Conservation (phyloP, 2,888 invertebrate genomes). For the Prosapia bicincta region DNA sequence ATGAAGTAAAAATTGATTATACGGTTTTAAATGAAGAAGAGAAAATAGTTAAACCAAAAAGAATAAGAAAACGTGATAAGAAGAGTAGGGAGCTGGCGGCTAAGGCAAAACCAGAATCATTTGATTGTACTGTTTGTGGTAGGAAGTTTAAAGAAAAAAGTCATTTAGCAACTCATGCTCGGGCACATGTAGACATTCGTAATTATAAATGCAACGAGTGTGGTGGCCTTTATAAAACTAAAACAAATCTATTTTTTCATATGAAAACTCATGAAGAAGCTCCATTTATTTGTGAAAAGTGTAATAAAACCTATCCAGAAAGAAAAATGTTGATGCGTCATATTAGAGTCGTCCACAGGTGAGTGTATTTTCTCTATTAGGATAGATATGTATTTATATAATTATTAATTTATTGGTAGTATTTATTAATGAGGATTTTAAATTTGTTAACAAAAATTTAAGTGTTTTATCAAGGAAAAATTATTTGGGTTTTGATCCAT, state of each 20-base stretch:
- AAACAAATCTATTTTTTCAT: conserved; percentile 30
- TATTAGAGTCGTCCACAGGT: conserved; percentile 32
- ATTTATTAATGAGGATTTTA: too few species aligned
- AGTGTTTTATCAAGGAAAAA: too few species aligned
- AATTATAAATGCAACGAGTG: conserved; percentile 31
- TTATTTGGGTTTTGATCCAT: too few species aligned
- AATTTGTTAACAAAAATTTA: too few species aligned
- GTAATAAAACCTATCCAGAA: conserved; percentile 27
- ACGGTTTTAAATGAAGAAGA: neutral
- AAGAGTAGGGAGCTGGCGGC: neutral
- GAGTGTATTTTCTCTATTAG: too few species aligned
- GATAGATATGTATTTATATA: too few species aligned
- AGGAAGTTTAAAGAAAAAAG: conserved; percentile 27
- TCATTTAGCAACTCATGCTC: conserved; percentile 29
- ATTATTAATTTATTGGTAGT: too few species aligned
- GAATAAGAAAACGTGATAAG: conserved; percentile 4
- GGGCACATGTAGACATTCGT: conserved; percentile 27
- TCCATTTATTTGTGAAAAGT: conserved; percentile 29
- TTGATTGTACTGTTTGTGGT: conserved; percentile 27
- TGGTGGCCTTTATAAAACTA: conserved; percentile 28
- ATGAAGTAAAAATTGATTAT: conserved; percentile 3
- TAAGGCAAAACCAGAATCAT: conserved; percentile 10
- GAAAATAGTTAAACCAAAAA: neutral
- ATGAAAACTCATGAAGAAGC: conserved; percentile 28
- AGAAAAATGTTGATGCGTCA: conserved; percentile 30